These are phyloP conservation scores for Calephelis perditalis DNA, from an alignment of 2,888 invertebrate genomes.

Conservation along the genomic window DNA sequence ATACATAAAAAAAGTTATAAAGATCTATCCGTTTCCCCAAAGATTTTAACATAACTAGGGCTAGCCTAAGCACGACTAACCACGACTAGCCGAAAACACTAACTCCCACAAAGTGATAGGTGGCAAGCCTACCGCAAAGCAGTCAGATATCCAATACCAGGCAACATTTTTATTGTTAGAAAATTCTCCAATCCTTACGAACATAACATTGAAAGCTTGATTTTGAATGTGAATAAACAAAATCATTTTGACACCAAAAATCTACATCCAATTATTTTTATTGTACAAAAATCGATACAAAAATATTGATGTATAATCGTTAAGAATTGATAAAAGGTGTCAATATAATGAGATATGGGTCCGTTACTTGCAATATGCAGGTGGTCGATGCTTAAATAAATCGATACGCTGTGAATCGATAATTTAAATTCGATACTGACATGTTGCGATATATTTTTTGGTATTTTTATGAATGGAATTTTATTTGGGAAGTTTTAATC, in stretches of 20 bases:
- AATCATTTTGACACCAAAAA: slow-evolving; percentile 9
- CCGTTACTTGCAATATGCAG: slow-evolving; percentile 61
- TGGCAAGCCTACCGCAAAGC: too few relatives aligned
- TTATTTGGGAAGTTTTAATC: slow-evolving; percentile 23
- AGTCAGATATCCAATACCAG: too few relatives aligned
- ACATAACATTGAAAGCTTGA: too few relatives aligned
- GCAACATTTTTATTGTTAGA: too few relatives aligned
- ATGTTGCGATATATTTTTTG: slow-evolving; percentile 36
- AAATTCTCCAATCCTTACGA: too few relatives aligned
- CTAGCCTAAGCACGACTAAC: too few relatives aligned
- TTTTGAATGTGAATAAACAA: too few relatives aligned
- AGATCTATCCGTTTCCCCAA: too few relatives aligned
- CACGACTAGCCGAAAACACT: too few relatives aligned
- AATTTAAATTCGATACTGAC: slow-evolving; percentile 37
- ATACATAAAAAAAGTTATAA: too few relatives aligned
- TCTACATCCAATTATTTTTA: slow-evolving; percentile 20
- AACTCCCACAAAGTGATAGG: too few relatives aligned
- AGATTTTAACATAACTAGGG: too few relatives aligned
- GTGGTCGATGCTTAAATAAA: slow-evolving; percentile 51
- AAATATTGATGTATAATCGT: slow-evolving; percentile 50
- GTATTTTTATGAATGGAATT: slow-evolving; percentile 30
- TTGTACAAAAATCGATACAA: slow-evolving; percentile 40
- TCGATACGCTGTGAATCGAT: slow-evolving; percentile 49
- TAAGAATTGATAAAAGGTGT: slow-evolving; percentile 59
- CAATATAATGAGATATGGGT: slow-evolving; percentile 56